phyloP scores from a whole-genome alignment of 2,797 vertebrate genomes.

The Sciaenops ocellatus region DNA sequence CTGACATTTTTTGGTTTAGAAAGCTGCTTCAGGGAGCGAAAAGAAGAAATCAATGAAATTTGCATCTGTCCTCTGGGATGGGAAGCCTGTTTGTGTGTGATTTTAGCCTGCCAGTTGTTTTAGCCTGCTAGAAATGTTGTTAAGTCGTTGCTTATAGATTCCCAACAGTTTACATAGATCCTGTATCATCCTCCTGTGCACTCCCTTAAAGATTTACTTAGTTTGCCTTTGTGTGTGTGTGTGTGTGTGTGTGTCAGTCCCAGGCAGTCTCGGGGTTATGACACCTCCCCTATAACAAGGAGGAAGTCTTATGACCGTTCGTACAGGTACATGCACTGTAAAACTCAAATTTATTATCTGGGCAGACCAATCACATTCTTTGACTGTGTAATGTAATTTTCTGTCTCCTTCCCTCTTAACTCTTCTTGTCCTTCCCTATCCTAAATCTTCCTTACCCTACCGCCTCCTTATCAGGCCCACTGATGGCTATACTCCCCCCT shows the following conservation, averaged over 20 bases:
- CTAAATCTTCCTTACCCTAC: not conserved
- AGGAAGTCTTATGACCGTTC: slow-evolving; percentile 96
- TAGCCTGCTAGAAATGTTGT: slow-evolving; percentile 32
- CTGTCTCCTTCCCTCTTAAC: not conserved
- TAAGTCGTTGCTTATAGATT: slow-evolving; percentile 11
- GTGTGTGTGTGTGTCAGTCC: slow-evolving; percentile 84
- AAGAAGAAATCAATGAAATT: slow-evolving; percentile 32
- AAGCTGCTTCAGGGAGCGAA: slow-evolving; percentile 29
- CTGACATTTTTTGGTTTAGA: slow-evolving; percentile 29
- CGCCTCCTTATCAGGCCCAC: slow-evolving; percentile 80
- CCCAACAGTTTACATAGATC: slow-evolving; percentile 9
- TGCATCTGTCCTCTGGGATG: slow-evolving; percentile 25
- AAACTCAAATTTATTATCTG: slow-evolving; percentile 9
- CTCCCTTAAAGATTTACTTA: slow-evolving; percentile 39
- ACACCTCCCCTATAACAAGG: slow-evolving; percentile 93
- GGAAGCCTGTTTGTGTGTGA: slow-evolving; percentile 9
- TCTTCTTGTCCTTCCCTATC: not conserved
- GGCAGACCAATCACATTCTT: not conserved
- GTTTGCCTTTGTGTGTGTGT: slow-evolving; percentile 55
- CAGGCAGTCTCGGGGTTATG: slow-evolving; percentile 93
- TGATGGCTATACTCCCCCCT: slow-evolving; percentile 95
- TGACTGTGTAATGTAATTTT: slow-evolving; percentile 2
- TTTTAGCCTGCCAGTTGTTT: slow-evolving; percentile 27
- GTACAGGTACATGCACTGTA: slow-evolving; percentile 85
- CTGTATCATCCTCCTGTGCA: slow-evolving; percentile 20